Evolutionary conservation across 2,797 vertebrate species (phyloP).

Genomic region (Gymnocypris eckloni): DNA sequence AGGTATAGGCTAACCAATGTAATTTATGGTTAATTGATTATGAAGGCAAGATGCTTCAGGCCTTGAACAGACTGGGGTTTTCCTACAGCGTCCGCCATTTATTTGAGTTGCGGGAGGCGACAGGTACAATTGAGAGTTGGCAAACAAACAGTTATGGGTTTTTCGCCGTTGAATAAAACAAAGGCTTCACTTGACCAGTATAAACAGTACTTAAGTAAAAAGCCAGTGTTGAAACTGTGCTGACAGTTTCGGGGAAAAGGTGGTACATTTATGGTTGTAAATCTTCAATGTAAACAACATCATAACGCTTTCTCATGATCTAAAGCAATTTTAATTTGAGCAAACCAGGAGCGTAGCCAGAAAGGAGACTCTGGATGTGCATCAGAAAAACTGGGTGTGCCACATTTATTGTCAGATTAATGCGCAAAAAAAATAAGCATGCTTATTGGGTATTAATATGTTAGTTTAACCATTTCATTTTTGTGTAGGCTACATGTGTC

Average conservation of each 20-base stretch:
- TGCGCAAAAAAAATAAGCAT: too few relatives aligned
- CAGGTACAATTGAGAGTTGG: constrained; percentile 47
- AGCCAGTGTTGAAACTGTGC: not conserved
- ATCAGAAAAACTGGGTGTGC: too few relatives aligned
- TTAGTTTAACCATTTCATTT: too few relatives aligned
- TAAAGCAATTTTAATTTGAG: not conserved
- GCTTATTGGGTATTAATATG: too few relatives aligned
- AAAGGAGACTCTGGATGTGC: too few relatives aligned
- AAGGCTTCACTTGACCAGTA: not conserved
- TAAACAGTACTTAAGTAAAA: not conserved
- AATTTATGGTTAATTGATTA: constrained; percentile 8
- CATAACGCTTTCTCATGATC: not conserved
- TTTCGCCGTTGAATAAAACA: not conserved
- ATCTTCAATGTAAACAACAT: not conserved
- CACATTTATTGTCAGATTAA: too few relatives aligned
- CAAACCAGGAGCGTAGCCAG: too few relatives aligned
- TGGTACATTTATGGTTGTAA: not conserved
- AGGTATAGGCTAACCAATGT: constrained; percentile 12
- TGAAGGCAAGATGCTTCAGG: constrained; percentile 65
- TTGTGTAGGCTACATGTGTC: too few relatives aligned
- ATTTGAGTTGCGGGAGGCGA: constrained; percentile 63
- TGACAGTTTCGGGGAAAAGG: not conserved
- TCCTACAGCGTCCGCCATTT: constrained; percentile 71
- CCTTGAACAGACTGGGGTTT: constrained; percentile 75
- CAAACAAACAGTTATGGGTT: constrained; percentile 8